Conservation (phyloP, 2,888 invertebrate species). For the Mythimna loreyi region DNA sequence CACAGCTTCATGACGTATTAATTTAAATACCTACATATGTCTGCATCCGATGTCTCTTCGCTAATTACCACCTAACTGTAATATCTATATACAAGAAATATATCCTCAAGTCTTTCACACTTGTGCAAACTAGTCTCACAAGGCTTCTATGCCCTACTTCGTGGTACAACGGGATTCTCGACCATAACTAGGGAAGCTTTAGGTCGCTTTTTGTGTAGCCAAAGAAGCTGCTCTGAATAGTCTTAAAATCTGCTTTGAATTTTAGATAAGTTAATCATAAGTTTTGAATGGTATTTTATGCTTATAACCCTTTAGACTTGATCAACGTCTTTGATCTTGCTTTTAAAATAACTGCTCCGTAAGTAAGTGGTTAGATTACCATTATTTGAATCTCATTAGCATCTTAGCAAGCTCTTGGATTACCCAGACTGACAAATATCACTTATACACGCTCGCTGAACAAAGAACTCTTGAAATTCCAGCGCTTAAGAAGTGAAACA, state of each 20-base stretch:
- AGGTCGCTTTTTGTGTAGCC: conserved; percentile 35
- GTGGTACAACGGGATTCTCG: conserved; percentile 31
- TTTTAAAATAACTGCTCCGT: neutral
- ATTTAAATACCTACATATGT: conserved; percentile 3
- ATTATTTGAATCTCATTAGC: neutral
- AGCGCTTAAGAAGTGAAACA: neutral
- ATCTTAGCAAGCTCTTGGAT: neutral
- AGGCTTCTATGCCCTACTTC: conserved; percentile 73
- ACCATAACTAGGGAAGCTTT: conserved; percentile 25
- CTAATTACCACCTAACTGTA: conserved; percentile 68
- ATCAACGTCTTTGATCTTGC: conserved; percentile 3
- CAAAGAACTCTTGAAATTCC: neutral
- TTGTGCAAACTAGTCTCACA: conserved; percentile 75
- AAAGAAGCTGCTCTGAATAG: conserved; percentile 45
- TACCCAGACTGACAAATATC: neutral
- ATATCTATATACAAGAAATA: conserved; percentile 63
- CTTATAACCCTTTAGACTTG: conserved; percentile 8
- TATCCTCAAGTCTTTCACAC: conserved; percentile 75
- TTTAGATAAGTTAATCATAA: conserved; percentile 48
- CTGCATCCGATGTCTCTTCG: conserved; percentile 34
- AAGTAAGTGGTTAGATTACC: neutral
- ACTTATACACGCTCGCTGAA: too few relatives aligned
- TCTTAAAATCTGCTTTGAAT: conserved; percentile 51
- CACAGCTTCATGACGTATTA: neutral
- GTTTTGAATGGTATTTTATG: conserved; percentile 37